Evolutionary conservation across 2,797 vertebrate species (phyloP).

Genomic region (Rhynchonycteris naso): DNA sequence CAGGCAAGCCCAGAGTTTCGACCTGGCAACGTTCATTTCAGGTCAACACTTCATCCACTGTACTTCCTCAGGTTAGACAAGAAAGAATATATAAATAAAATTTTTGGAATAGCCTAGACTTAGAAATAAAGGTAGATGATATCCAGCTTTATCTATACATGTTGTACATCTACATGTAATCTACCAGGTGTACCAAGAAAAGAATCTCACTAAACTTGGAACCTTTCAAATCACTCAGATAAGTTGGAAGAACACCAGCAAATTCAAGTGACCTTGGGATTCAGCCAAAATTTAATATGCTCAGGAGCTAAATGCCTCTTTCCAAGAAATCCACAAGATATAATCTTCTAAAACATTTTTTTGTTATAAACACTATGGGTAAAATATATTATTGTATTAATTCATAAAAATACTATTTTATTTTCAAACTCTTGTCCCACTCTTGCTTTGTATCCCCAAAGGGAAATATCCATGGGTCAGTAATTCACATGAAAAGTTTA

Average conservation of each 20-base stretch:
- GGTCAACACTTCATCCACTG: too few species aligned
- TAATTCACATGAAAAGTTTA: not conserved
- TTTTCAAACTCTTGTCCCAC: conserved; percentile 53
- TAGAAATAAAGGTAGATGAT: conserved; percentile 78
- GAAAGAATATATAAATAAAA: conserved; percentile 68
- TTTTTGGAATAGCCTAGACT: conserved; percentile 64
- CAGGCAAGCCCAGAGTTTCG: too few species aligned
- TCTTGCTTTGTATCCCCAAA: conserved; percentile 46
- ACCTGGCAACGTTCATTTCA: too few species aligned
- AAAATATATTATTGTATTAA: conserved; percentile 71
- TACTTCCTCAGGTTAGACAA: not conserved
- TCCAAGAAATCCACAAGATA: not conserved
- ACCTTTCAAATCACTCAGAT: conserved; percentile 77
- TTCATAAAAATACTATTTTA: conserved; percentile 73
- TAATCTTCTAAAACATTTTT: not conserved
- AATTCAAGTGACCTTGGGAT: not conserved
- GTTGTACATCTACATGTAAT: conserved; percentile 78
- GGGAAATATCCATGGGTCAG: conserved; percentile 24
- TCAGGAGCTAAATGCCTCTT: not conserved
- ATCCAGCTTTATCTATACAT: conserved; percentile 81
- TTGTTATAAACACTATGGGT: conserved; percentile 68
- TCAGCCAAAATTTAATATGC: conserved; percentile 47
- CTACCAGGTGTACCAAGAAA: conserved; percentile 64
- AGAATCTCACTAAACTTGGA: conserved; percentile 71
- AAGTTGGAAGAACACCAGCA: conserved; percentile 12